Percentiles rank a stretch among this genome's conserved stretches.
phyloP scores from a whole-genome alignment of 2,113 vertebrate species.

The Athene cunicularia region DNA sequence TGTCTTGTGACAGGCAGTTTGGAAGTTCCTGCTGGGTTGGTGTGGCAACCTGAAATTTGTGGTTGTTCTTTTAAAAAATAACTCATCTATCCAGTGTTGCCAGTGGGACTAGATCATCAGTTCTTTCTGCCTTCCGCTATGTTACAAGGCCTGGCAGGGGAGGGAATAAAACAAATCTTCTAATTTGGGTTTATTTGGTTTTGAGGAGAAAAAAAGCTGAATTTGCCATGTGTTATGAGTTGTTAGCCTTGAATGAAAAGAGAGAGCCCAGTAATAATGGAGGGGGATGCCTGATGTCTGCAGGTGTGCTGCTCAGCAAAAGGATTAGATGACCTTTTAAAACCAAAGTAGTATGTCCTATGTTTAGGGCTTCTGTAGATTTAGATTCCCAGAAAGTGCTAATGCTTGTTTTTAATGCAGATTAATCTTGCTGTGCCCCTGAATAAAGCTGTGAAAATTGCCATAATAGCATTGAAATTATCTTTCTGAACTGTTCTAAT shows the following conservation, averaged over 20 bases:
- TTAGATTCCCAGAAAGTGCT: slow-evolving; percentile 9
- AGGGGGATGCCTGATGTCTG: background rate
- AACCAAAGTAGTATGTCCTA: background rate
- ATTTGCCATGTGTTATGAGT: background rate
- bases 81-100: background rate
- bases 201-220: background rate
- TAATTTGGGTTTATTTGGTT: background rate
- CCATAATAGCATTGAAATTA: slow-evolving; percentile 7
- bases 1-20: background rate
- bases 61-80: background rate
- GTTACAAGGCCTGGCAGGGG: background rate
- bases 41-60: background rate
- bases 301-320: background rate
- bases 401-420: background rate
- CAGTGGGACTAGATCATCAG: background rate
- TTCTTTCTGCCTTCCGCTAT: background rate
- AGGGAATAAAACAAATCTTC: background rate
- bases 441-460: slow-evolving; percentile 45
- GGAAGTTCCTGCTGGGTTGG: background rate
- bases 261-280: background rate
- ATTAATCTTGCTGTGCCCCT: background rate
- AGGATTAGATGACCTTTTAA: background rate
- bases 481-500: slow-evolving; percentile 8
- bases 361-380: background rate
- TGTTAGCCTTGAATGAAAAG: background rate